Base-by-base conservation (phyloP, 2,113 vertebrate genomes). In the Salvelinus sp. region DNA sequence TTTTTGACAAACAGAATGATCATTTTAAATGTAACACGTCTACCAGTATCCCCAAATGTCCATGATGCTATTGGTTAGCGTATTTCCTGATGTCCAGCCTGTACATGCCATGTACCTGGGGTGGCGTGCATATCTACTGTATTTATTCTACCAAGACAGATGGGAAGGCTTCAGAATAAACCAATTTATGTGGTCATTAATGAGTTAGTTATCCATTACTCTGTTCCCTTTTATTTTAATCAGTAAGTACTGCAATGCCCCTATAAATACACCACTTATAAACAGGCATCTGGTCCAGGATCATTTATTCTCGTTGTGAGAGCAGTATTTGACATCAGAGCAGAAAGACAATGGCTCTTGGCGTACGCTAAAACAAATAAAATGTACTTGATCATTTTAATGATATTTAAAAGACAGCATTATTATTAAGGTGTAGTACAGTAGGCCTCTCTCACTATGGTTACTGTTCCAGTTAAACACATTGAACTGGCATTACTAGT, bases 271-370 rank as follows among this genome's bases (percentile, higher is more conserved):
- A 62, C 16, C 6, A 22, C 18, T 23, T 62, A 7, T 62, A 62
- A 9, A 62, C 58, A 62, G 38, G 9, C 2, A 22, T 22, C n/a
- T 62, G 58, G n/a, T n/a, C 13, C 2, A 62, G 58, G 3, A 62
- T 2, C 23, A 78, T 87, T 82, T 58, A 77, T 86, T 1, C 13
- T 68, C 13, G 79, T 74, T 0, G 16, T 48, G 30, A 76, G 28
- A 54, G 50, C 50, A 54, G 16, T 22, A 16, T 62, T 62, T 62
- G 58, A 7, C 6, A 62, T 22, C 16, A 10, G n/a, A 23, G 6
- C 6, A 22, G 58, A 22, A 62, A 62, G 20, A 62, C 58, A 22
- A 20, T 57, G 58, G n/a, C 2, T n/a, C 38, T 38, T 9, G 9
- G 38, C 7, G 7, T 38, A 30, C 5, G 30, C 30, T 33, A 44